A percentile compares a stretch with the other conserved stretches of the same genome.
phyloP scores from a whole-genome alignment of 2,797 vertebrate genomes.

The Urocyon cinereoargenteus region DNA sequence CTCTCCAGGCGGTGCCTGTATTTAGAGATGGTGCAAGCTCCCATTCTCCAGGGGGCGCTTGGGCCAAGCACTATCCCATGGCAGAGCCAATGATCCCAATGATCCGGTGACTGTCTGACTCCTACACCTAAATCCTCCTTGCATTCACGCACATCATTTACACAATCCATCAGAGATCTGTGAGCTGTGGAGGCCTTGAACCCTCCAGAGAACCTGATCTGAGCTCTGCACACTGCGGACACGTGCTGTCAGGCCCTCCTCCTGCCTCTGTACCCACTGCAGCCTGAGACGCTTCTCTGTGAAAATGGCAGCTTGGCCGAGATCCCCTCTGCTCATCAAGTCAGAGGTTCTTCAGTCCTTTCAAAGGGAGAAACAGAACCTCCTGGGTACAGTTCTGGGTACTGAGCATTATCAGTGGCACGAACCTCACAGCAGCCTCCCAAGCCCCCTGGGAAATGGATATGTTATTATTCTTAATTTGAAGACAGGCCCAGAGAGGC shows the following conservation, averaged over 20 bases:
- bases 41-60: fast-evolving
- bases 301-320: background rate
- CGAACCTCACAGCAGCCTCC: fast-evolving
- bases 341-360: fast-evolving
- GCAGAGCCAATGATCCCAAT: background rate
- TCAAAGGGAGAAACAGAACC: fast-evolving
- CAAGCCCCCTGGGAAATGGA: fast-evolving
- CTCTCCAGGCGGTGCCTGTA: fast-evolving
- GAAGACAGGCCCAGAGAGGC: background rate
- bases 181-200: fast-evolving
- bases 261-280: fast-evolving
- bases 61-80: fast-evolving
- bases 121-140: background rate
- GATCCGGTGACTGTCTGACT: fast-evolving
- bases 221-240: fast-evolving
- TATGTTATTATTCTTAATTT: fast-evolving
- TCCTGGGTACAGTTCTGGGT: fast-evolving
- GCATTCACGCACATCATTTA: fast-evolving
- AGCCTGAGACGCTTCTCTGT: fast-evolving
- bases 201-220: fast-evolving
- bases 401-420: fast-evolving
- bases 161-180: fast-evolving
- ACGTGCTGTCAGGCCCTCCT: fast-evolving
- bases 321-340: fast-evolving
- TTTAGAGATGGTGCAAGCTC: fast-evolving